Evolutionary conservation across 2,113 vertebrate genomes (phyloP), one percentile per base, ranked within the genome.

Genomic region (Limanda limanda): DNA sequence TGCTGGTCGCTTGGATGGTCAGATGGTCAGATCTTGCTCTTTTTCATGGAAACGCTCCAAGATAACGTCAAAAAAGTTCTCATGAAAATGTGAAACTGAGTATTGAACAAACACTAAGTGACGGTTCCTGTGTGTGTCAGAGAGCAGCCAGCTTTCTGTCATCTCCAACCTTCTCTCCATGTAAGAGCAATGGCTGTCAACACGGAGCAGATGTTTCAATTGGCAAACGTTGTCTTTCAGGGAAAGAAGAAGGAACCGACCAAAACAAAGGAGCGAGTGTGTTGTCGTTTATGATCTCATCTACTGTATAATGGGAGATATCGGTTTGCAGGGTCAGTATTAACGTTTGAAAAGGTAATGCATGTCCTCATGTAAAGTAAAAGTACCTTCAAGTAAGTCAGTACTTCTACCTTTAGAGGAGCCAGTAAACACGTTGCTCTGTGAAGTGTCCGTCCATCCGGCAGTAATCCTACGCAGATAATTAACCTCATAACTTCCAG

Each of bases 401-500:
- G 42, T 45, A 12, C 10, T 14, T 14, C 1, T 12, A 45, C 45
- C 12, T 5, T 17, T 48, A 18, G 15, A 48, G 12, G 11, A 14
- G 42, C 14, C 45, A 47, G 4, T 4, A 15, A 4, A 15, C 12
- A 47, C 14, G 42, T 15, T 15, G 42, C 45, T 47, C 51, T 9
- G 51, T 54, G 51, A 54, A 54, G 51, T 48, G 45, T 18, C 45
- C 45, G 15, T 48, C 0, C 20, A n/a, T n/a, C 42, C 21, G 27
- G 24, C 56, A 1, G 24, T 56, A 4, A 10, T 31, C 59, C n/a
- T 21, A 20, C 18, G 25, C 58, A 48, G 58, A 35, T 69, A n/a
- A 75, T 82, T 57, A 58, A 60, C 66, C 35, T 52, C 73, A n/a
- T 60, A 21, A 62, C 57, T 76, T 71, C 58, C 40, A 51, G 13